Conservation (phyloP, 1,140 invertebrate species). For the Drosophila bifasciata region DNA sequence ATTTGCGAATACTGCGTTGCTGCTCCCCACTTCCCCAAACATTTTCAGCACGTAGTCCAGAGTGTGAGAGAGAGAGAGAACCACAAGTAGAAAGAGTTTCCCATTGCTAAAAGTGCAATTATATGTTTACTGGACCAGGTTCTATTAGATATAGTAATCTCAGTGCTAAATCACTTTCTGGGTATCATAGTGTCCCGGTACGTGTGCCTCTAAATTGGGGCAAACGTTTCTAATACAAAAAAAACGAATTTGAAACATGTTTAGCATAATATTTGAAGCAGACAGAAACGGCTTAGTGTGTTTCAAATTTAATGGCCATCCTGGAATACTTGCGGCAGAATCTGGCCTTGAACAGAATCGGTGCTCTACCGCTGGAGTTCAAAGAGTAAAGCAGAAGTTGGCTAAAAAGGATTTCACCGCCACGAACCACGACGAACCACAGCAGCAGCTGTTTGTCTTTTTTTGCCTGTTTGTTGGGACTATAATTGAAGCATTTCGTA, state of each 20-base stretch:
- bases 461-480: constrained; percentile 14
- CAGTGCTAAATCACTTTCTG: too few species aligned
- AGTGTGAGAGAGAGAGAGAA: neutral
- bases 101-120: too few species aligned
- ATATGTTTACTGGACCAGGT: too few species aligned
- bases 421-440: constrained; percentile 3
- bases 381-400: constrained; percentile 27
- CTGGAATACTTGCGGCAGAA: neutral
- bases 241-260: too few species aligned
- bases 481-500: constrained; percentile 77
- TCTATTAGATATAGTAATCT: too few species aligned
- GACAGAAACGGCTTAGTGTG: too few species aligned
- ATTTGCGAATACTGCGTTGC: constrained; percentile 25
- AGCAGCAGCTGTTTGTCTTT: constrained; percentile 67
- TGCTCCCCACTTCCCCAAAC: too few species aligned
- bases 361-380: constrained; percentile 37
- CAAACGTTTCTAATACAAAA: too few species aligned
- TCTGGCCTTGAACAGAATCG: constrained; percentile 49
- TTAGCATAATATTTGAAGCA: too few species aligned
- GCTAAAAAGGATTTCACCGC: constrained; percentile 76
- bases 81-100: too few species aligned
- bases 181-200: too few species aligned
- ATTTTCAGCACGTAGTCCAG: constrained; percentile 5
- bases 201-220: too few species aligned
- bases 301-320: constrained; percentile 19